Evolutionary conservation across 2,797 vertebrate species (phyloP).

Genomic region (Todus mexicanus): DNA sequence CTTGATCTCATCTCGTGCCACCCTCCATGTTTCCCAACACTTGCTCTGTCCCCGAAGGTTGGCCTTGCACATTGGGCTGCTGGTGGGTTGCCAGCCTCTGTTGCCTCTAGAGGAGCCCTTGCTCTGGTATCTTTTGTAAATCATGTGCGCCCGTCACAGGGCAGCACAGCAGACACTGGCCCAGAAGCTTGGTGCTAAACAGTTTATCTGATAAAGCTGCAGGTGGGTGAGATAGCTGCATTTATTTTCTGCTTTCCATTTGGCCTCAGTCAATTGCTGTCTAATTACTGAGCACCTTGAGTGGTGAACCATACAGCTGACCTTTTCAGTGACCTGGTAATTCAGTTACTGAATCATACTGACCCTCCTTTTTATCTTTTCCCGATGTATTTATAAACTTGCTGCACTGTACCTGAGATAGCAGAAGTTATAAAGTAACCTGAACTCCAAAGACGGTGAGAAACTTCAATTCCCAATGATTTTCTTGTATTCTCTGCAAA

Average conservation of each 20-base stretch:
- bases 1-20: neutral
- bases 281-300: neutral
- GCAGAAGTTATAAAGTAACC: neutral
- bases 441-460: neutral
- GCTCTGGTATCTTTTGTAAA: neutral
- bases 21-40: neutral
- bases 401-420: neutral
- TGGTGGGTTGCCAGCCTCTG: neutral
- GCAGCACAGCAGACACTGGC: neutral
- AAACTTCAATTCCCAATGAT: neutral
- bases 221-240: neutral
- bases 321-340: neutral
- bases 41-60: neutral
- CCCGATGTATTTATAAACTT: neutral
- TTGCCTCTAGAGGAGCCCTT: neutral
- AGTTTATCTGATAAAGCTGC: neutral
- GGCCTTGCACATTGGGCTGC: neutral
- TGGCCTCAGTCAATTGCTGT: neutral
- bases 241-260: neutral
- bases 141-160: rapidly evolving
- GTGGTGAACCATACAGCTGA: neutral
- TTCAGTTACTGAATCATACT: neutral
- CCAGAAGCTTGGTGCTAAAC: neutral
- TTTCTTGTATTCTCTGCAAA: neutral
- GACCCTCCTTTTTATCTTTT: neutral